phyloP scores from a whole-genome alignment of 1,140 invertebrate genomes.

The Gonatopus flavifemur region DNA sequence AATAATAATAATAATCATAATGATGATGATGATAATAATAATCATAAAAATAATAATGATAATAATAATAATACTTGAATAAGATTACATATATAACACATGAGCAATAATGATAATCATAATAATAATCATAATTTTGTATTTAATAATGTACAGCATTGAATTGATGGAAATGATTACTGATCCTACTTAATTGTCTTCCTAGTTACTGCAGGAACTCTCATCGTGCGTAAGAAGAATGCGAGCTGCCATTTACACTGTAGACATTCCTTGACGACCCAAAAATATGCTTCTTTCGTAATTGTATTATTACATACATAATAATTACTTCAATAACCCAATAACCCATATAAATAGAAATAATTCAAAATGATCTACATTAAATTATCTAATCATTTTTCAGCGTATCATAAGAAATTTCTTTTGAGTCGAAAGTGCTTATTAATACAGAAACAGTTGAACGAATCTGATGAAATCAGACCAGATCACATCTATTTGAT shows the following conservation, averaged over 20 bases:
- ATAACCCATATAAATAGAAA: background rate
- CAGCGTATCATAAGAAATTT: too few species aligned
- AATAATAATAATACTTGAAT: slow-evolving; percentile 12
- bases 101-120: slow-evolving; percentile 25
- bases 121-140: slow-evolving; percentile 18
- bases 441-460: too few species aligned
- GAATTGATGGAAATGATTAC: slow-evolving; percentile 27
- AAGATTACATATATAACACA: too few species aligned
- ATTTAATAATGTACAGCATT: slow-evolving; percentile 30
- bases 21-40: slow-evolving; percentile 15
- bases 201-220: slow-evolving; percentile 24
- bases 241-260: slow-evolving; percentile 7
- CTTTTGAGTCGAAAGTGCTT: too few species aligned
- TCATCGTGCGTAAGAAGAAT: slow-evolving; percentile 10
- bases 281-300: background rate
- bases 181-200: slow-evolving; percentile 6
- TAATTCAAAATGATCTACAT: too few species aligned
- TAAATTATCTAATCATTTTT: too few species aligned
- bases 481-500: too few species aligned
- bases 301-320: slow-evolving; percentile 2
- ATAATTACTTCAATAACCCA: background rate
- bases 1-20: slow-evolving; percentile 19
- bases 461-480: too few species aligned
- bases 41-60: slow-evolving; percentile 14
- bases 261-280: background rate